A percentile compares a stretch with the other conserved stretches of the same genome.
Conservation (phyloP, 2,113 vertebrate species). For the Pygoscelis adeliae region DNA sequence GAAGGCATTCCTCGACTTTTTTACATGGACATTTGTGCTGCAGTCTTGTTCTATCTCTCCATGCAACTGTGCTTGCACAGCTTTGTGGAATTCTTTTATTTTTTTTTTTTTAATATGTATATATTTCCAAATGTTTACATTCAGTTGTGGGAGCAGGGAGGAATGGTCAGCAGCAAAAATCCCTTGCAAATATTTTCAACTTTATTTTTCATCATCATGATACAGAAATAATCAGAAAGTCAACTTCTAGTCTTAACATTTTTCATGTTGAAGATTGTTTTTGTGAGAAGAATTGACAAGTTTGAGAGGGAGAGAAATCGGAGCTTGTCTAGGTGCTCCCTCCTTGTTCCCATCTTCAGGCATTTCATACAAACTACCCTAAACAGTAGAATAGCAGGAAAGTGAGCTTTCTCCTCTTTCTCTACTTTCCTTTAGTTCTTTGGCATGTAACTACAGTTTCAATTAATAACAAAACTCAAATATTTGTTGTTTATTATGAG, state of each 20-base stretch:
- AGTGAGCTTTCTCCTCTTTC: neutral
- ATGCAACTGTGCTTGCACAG: neutral
- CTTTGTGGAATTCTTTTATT: neutral
- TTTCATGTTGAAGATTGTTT: fast-evolving
- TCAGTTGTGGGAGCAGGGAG: neutral
- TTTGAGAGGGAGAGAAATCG: neutral
- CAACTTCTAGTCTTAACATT: neutral
- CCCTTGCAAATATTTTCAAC: neutral
- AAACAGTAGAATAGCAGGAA: neutral
- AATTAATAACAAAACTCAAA: neutral
- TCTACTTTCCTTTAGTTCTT: neutral
- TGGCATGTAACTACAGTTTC: neutral
- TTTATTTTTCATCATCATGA: neutral
- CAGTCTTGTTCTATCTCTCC: neutral
- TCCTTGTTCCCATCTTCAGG: neutral
- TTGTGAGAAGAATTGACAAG: neutral
- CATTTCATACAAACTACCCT: neutral
- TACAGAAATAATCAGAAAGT: neutral
- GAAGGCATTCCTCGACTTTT: neutral
- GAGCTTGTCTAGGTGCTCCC: neutral
- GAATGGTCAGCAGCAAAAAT: neutral
- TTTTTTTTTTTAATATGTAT: neutral
- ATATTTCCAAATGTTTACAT: neutral
- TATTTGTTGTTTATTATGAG: neutral
- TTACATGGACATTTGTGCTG: neutral